A percentile compares a stretch with the other conserved stretches of the same genome.
These are phyloP conservation scores for Thera obeliscata DNA, from an alignment of 2,888 invertebrate species.

Conservation along the genomic window DNA sequence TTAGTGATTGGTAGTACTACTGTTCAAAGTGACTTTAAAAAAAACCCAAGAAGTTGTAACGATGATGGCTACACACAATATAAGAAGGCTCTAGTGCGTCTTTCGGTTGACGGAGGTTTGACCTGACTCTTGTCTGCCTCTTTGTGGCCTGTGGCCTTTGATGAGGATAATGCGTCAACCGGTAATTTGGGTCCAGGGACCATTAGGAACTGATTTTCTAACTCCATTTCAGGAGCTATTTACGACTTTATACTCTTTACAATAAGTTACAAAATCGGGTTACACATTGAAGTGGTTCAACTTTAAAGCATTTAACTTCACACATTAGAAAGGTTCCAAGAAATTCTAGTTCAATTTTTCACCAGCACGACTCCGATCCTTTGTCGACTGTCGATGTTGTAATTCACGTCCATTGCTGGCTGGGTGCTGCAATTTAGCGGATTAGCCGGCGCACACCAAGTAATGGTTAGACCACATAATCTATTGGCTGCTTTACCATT, in stretches of 20 bases:
- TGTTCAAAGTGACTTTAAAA: no score
- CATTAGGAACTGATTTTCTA: not conserved
- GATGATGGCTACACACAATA: no score
- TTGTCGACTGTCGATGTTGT: slow-evolving; percentile 41
- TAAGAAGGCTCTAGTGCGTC: no score
- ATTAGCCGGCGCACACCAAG: slow-evolving; percentile 39
- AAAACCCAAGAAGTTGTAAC: no score
- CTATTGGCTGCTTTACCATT: slow-evolving; percentile 39
- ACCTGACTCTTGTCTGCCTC: no score
- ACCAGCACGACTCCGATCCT: slow-evolving; percentile 37
- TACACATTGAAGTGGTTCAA: slow-evolving; percentile 24
- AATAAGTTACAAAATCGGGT: not conserved
- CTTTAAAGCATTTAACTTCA: slow-evolving; percentile 34
- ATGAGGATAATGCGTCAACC: no score
- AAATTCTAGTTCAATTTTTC: slow-evolving; percentile 42
- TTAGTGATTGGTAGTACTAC: not conserved
- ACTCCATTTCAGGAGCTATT: not conserved
- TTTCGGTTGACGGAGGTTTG: no score
- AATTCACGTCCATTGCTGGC: slow-evolving; percentile 43
- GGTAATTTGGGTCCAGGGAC: no score
- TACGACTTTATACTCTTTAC: not conserved
- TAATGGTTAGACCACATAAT: slow-evolving; percentile 41
- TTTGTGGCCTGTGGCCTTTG: no score
- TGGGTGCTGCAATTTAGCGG: slow-evolving; percentile 39
- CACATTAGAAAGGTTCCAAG: slow-evolving; percentile 38